These are phyloP conservation scores for Eciton burchellii DNA, from an alignment of 1,140 invertebrate species.

Conservation along the genomic window DNA sequence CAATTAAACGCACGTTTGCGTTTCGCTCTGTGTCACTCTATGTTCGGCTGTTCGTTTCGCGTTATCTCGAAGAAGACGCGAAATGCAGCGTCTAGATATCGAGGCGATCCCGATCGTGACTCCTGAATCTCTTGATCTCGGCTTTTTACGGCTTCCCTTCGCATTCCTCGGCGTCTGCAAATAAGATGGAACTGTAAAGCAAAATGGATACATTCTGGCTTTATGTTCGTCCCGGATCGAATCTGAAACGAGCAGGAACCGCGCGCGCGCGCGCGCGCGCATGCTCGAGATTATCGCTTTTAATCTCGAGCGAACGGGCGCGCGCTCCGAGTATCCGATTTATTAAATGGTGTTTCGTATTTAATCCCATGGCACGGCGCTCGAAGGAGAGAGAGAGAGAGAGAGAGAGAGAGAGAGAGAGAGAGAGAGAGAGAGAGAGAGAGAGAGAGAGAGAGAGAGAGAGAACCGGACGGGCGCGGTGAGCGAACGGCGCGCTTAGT, in stretches of 20 bases:
- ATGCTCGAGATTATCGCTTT: not conserved
- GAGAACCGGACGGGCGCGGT: not conserved
- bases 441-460: not conserved
- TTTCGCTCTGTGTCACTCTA: not conserved
- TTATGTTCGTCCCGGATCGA: not conserved
- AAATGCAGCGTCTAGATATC: no score
- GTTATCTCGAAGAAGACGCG: not conserved
- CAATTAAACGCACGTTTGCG: constrained; percentile 6
- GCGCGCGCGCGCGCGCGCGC: not conserved
- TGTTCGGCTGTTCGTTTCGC: not conserved
- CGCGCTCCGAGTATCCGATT: not conserved
- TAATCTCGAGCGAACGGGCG: constrained; percentile 9
- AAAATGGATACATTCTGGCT: not conserved
- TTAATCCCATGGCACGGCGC: constrained; percentile 1
- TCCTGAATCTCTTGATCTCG: no score
- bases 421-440: not conserved
- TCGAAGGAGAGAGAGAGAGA: not conserved
- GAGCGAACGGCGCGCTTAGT: constrained; percentile 60
- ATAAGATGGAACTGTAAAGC: no score
- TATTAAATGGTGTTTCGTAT: constrained; percentile 39
- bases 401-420: no score
- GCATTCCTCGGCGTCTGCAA: no score
- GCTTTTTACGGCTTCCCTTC: not conserved
- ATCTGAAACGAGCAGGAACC: not conserved
- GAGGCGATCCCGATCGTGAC: no score